Base-by-base conservation (phyloP, 2,113 vertebrate genomes). In the Lontra canadensis region DNA sequence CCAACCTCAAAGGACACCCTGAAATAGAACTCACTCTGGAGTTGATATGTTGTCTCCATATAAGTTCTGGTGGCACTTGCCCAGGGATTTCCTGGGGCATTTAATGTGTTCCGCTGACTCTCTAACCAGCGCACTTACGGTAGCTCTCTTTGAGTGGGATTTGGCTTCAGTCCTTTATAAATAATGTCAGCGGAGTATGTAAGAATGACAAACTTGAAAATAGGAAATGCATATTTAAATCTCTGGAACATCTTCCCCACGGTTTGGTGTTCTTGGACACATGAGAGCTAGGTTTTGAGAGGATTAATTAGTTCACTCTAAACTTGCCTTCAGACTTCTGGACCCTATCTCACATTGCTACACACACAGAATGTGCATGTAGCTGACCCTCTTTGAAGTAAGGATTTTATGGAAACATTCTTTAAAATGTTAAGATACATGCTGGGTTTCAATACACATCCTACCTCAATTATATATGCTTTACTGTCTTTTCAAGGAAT, bases 151-250 rank as follows among this genome's bases (percentile, higher is more conserved):
- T 71, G 59, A 94, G 21, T 63, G 81, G 61, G 55, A 90, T 63
- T 94, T 90, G 88, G 87, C 88, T 93, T 85, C 12, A 15, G 13
- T 94, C 92, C 95, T 92, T 78, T 79, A 15, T 63, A 97, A 95
- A 96, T 89, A 92, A 74, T 81, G 47, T 92, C 94, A 97, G n/a
- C 42, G 52, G 67, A 71, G 63, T 88, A 83, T 61, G 36, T 87
- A 88, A 85, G 88, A 90, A 92, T 81, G 83, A 94, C 85, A 96
- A 88, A 95, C 42, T 74, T 86, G 95, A 97, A 96, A 88, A 78
- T 96, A 90, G 71, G 79, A 85, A 96, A 88, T 96, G 61, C 49
- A 0, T 85, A 92, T 79, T 85, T 78, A 87, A 88, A 90, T 94
- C 57, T 84, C 92, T 79, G 80, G 83, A 85, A 94, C 96, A 90